phyloP scores from a whole-genome alignment of 1,140 invertebrate genomes.

The Gonioctena quinquepunctata region DNA sequence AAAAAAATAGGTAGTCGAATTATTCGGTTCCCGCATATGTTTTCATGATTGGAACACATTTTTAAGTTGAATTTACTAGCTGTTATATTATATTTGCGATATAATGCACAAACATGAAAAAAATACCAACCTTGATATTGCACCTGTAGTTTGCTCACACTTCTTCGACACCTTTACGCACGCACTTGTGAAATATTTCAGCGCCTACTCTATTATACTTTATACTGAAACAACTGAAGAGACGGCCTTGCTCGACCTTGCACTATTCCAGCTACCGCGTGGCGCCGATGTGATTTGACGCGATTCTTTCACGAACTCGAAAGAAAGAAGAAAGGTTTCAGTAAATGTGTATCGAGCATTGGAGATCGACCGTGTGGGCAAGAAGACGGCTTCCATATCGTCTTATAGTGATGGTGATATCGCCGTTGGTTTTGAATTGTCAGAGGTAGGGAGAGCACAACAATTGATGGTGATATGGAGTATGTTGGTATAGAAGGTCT shows the following conservation, averaged over 20 bases:
- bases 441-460: neutral
- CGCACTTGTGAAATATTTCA: neutral
- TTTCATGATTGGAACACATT: too few species aligned
- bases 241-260: constrained; percentile 16
- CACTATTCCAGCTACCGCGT: neutral
- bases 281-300: neutral
- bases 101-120: too few species aligned
- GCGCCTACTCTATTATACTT: neutral
- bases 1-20: too few species aligned
- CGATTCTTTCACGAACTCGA: constrained; percentile 3
- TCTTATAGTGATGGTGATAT: constrained; percentile 4
- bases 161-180: neutral
- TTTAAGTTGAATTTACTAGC: too few species aligned
- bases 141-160: neutral
- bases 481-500: too few species aligned
- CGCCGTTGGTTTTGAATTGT: neutral
- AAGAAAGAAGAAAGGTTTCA: neutral
- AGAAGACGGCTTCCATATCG: constrained; percentile 8
- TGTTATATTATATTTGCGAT: too few species aligned
- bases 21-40: too few species aligned
- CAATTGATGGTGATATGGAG: neutral
- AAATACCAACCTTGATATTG: neutral
- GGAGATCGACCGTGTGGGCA: neutral
- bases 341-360: neutral
- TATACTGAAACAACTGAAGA: constrained; percentile 7